These are phyloP conservation scores for Eupeodes luniger DNA, from an alignment of 2,888 invertebrate genomes.

Conservation along the genomic window DNA sequence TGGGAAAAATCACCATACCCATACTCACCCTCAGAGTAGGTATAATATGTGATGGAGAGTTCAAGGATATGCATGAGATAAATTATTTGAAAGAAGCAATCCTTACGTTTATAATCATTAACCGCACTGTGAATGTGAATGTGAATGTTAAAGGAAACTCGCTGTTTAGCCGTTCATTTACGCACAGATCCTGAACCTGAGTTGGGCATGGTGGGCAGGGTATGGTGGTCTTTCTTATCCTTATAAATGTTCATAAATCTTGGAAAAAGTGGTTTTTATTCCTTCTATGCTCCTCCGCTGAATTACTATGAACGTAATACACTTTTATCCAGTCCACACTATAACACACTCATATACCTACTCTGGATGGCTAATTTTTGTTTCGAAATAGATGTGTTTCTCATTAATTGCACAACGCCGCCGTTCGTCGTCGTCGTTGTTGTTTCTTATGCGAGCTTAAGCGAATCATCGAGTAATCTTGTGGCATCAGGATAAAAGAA, in stretches of 20 bases:
- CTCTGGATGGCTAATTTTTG: constrained; percentile 66
- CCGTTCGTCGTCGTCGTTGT: background rate
- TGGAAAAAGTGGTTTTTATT: constrained; percentile 69
- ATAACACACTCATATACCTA: background rate
- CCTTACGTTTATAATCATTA: constrained; percentile 73
- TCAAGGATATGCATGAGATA: constrained; percentile 40
- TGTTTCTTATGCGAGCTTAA: constrained; percentile 8
- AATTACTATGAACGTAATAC: background rate
- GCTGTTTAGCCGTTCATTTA: constrained; percentile 75
- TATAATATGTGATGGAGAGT: background rate
- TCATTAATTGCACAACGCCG: constrained; percentile 74
- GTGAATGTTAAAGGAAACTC: constrained; percentile 59
- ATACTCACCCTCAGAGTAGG: constrained; percentile 4
- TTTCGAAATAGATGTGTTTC: constrained; percentile 66
- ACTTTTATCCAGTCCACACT: background rate
- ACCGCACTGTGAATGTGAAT: constrained; percentile 51
- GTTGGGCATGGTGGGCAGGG: background rate
- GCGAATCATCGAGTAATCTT: constrained; percentile 49
- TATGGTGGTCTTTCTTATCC: constrained; percentile 58
- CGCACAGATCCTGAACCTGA: constrained; percentile 34
- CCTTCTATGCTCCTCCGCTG: background rate
- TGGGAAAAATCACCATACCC: constrained; percentile 73
- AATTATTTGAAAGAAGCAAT: constrained; percentile 56
- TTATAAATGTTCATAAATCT: constrained; percentile 75
- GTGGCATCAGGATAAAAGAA: constrained; percentile 65